phyloP scores from a whole-genome alignment of 1,140 invertebrate genomes.

The Diabrotica virgifera region DNA sequence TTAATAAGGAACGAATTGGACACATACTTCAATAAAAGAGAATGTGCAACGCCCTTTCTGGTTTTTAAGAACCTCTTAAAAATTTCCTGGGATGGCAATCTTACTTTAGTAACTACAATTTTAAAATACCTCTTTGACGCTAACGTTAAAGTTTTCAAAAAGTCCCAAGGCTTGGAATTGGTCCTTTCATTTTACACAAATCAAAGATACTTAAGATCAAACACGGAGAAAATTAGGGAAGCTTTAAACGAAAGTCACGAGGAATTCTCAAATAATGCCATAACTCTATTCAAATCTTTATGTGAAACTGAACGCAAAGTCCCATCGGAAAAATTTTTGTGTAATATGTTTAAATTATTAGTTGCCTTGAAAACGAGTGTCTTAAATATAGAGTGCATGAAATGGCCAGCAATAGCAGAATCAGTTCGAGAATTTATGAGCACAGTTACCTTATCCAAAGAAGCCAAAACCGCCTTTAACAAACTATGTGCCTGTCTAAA shows the following conservation, averaged over 20 bases:
- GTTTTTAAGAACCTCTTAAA: constrained; percentile 64
- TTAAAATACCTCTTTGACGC: constrained; percentile 60
- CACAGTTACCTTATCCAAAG: constrained; percentile 44
- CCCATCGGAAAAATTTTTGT: constrained; percentile 50
- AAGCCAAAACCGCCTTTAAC: constrained; percentile 51
- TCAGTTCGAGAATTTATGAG: constrained; percentile 44
- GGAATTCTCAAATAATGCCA: constrained; percentile 42
- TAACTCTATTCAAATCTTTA: constrained; percentile 44
- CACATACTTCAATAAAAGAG: constrained; percentile 60
- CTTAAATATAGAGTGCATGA: constrained; percentile 32
- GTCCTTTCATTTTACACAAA: constrained; percentile 60
- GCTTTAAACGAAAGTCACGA: constrained; percentile 44
- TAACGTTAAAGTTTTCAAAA: constrained; percentile 59
- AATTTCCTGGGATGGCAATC: constrained; percentile 60
- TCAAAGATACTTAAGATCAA: constrained; percentile 46
- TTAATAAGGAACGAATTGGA: constrained; percentile 55
- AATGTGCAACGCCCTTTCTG: constrained; percentile 59
- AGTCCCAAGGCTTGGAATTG: constrained; percentile 63
- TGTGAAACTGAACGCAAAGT: constrained; percentile 32
- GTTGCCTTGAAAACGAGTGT: constrained; percentile 45
- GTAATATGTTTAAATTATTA: constrained; percentile 48
- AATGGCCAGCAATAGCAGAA: constrained; percentile 49
- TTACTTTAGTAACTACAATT: constrained; percentile 54
- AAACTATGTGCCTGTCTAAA: constrained; percentile 49
- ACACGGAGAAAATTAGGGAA: constrained; percentile 33